A percentile compares a stretch with the other conserved stretches of the same genome.
phyloP scores from a whole-genome alignment of 2,797 vertebrate genomes.

The Chromobotia macracanthus region DNA sequence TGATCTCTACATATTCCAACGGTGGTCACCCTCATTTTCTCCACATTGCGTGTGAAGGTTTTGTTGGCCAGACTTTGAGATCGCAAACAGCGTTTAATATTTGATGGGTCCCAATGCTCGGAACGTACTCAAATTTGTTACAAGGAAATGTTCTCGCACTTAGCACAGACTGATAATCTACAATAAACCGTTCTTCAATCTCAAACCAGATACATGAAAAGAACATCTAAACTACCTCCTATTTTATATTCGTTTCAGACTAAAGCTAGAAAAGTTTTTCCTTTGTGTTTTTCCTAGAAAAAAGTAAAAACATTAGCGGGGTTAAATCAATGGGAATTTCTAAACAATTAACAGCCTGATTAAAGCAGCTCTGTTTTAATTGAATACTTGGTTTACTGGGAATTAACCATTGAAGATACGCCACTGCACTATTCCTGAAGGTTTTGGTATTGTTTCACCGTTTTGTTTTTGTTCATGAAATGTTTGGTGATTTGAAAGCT shows the following conservation, averaged over 20 bases:
- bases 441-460: background rate
- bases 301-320: background rate
- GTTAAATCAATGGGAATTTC: background rate
- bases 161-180: constrained; percentile 58
- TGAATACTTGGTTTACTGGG: background rate
- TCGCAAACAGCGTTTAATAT: constrained; percentile 84
- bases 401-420: background rate
- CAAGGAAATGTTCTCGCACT: constrained; percentile 82
- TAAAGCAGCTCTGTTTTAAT: constrained; percentile 3
- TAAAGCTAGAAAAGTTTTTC: background rate
- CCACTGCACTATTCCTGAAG: background rate
- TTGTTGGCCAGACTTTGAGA: constrained; percentile 77
- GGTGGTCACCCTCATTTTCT: constrained; percentile 67
- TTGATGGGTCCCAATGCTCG: constrained; percentile 81
- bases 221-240: background rate
- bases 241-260: constrained; percentile 7
- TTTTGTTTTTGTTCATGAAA: constrained; percentile 9
- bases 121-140: constrained; percentile 79
- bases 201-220: constrained; percentile 68
- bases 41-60: constrained; percentile 78
- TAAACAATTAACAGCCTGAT: constrained; percentile 8
- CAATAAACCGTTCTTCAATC: constrained; percentile 72
- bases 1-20: constrained; percentile 59
- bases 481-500: background rate
- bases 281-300: background rate